Base-by-base conservation (phyloP, 2,888 invertebrate species). In the Camptogramma bilineatum region DNA sequence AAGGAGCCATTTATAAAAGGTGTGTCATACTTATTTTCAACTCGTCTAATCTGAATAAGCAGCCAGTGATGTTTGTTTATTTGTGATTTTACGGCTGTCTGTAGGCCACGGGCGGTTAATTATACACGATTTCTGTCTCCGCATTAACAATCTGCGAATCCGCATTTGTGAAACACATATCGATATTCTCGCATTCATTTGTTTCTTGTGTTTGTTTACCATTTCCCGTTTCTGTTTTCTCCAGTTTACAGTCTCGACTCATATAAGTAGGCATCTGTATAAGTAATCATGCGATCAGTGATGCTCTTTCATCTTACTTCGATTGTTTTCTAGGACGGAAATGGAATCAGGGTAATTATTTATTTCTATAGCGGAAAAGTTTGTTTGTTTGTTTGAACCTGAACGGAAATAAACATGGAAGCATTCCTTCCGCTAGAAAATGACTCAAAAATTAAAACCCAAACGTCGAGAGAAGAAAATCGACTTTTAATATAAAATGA, bases 61-160 rank as follows among this genome's bases (percentile, higher is more conserved):
- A 39, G 34, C 34, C 34, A 39, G 34, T 39, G 13, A 39, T 50
- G 60, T 66, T 70, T 66, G 68, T 72, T 72, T 66, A 68, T 68
- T 64, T 59, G 21, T 62, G 50, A 64, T 68, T 70, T 69, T 64
- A 71, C 64, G 64, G 64, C 65, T 56, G 70, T 66, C 70, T 84
- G 80, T 83, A 78, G 81, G 83, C 83, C 83, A 83, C 77, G 82
- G 82, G 77, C 82, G 77, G 69, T 75, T 79, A 80, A 85, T 83
- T 79, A 83, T 80, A 83, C 79, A 76, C 76, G 76, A 70, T 72
- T 75, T 68, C 64, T 73, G 73, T 72, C 73, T 69, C 68, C 64
- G 72, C 60, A 69, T 39, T 39, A 34, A 47, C 47, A 39, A 57
- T 67, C 62, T 67, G 52, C 69, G 64, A 70, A 64, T 67, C 62